These are phyloP conservation scores for Penaeus vannamei DNA, from an alignment of 1,140 invertebrate genomes.

Conservation along the genomic window DNA sequence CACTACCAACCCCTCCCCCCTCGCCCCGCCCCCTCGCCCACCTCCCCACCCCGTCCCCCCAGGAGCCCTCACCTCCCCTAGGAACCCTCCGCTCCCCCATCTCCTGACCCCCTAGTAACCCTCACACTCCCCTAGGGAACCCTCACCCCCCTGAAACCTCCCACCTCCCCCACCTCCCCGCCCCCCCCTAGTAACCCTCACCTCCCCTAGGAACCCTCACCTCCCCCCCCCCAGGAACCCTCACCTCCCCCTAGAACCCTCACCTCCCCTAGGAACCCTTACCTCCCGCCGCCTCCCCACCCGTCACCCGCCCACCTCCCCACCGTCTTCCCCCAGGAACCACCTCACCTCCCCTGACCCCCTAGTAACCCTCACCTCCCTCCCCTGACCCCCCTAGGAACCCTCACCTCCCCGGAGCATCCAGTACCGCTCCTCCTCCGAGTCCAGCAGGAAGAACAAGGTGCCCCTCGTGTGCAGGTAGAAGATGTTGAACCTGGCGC, in stretches of 20 bases:
- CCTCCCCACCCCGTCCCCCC: no score
- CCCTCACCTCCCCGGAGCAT: slow-evolving; percentile 49
- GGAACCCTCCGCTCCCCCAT: no score
- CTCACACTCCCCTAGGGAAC: slow-evolving; percentile 43
- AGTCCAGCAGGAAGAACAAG: slow-evolving; percentile 51
- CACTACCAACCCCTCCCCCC: no score
- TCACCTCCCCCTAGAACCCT: no score
- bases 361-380: not conserved
- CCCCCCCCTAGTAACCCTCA: no score
- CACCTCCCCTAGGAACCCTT: not conserved
- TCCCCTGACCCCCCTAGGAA: no score
- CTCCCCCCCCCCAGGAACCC: no score
- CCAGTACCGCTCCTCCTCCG: slow-evolving; percentile 27
- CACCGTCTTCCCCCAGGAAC: no score
- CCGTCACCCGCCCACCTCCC: no score
- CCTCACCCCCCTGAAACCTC: no score
- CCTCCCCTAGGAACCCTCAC: not conserved
- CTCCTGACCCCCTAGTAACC: no score
- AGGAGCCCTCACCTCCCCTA: slow-evolving; percentile 2
- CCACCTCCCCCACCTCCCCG: slow-evolving; percentile 18
- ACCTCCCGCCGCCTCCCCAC: slow-evolving; percentile 10
- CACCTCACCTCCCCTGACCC: slow-evolving; percentile 11
- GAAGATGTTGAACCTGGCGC: slow-evolving; percentile 57
- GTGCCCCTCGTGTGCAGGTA: slow-evolving; percentile 44
- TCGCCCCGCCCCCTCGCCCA: no score